Conservation (phyloP, 2,113 vertebrate species). For the Colistium nudipinnis region DNA sequence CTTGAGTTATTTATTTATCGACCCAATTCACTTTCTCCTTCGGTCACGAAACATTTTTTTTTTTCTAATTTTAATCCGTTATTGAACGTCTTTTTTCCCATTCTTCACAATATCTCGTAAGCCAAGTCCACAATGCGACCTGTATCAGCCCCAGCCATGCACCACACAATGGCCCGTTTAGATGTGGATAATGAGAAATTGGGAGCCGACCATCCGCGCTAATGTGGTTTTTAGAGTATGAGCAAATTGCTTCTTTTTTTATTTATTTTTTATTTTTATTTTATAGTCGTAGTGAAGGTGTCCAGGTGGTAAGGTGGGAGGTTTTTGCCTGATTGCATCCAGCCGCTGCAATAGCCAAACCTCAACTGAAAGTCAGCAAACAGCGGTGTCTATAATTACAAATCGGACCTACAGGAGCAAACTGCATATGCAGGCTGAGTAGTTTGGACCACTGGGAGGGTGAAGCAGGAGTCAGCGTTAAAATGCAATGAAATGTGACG, state of each 20-base stretch:
- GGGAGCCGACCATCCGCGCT: slow-evolving; percentile 23
- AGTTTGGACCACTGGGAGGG: background rate
- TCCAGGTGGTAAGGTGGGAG: slow-evolving; percentile 27
- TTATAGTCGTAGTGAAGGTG: background rate
- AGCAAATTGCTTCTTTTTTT: slow-evolving; percentile 46
- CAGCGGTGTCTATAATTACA: slow-evolving; percentile 28
- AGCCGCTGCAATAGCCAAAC: slow-evolving; percentile 20
- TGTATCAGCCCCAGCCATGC: slow-evolving; percentile 22
- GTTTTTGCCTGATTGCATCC: slow-evolving; percentile 17
- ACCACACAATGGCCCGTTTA: slow-evolving; percentile 48
- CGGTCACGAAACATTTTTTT: slow-evolving; percentile 36
- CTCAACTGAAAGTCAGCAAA: slow-evolving; percentile 14
- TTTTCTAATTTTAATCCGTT: slow-evolving; percentile 39
- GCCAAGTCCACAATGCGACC: slow-evolving; percentile 32
- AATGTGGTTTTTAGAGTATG: slow-evolving; percentile 16
- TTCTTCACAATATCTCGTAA: slow-evolving; percentile 20
- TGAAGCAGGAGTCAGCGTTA: background rate
- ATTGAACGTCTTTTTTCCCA: slow-evolving; percentile 4
- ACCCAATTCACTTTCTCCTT: slow-evolving; percentile 8
- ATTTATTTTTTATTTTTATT: no score
- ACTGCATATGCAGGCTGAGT: background rate
- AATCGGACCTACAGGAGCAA: background rate
- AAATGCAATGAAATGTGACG: slow-evolving; percentile 8
- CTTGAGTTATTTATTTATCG: slow-evolving; percentile 18
- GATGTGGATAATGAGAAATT: slow-evolving; percentile 60